Conservation (phyloP, 2,113 vertebrate genomes). For the Otolemur garnettii region DNA sequence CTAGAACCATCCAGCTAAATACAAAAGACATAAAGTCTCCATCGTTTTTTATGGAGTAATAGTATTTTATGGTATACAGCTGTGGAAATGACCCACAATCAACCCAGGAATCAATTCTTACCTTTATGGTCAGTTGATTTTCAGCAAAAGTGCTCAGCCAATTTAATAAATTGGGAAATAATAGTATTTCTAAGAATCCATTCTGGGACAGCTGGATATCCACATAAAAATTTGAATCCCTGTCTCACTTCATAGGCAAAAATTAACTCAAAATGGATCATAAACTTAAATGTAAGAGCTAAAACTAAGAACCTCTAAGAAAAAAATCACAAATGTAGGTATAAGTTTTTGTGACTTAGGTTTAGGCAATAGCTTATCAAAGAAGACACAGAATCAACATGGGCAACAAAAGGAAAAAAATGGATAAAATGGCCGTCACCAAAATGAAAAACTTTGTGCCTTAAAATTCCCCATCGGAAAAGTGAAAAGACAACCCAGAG, state of each 20-base stretch:
- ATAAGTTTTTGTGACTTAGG: not conserved
- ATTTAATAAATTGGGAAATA: not conserved
- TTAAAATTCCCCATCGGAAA: conserved; percentile 25
- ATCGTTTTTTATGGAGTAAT: too few relatives aligned
- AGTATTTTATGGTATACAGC: too few relatives aligned
- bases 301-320: not conserved
- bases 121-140: not conserved
- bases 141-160: not conserved
- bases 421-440: not conserved
- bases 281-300: not conserved
- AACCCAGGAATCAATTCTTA: not conserved
- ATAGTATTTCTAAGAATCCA: not conserved
- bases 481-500: not conserved
- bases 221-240: not conserved
- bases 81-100: too few relatives aligned
- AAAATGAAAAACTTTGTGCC: not conserved
- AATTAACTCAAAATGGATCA: not conserved
- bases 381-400: not conserved
- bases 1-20: too few relatives aligned
- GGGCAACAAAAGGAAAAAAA: not conserved
- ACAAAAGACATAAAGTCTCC: too few relatives aligned
- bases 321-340: not conserved
- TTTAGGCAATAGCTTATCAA: not conserved
- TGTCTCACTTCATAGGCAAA: not conserved
- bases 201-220: not conserved